Base-by-base conservation (phyloP, 2,888 invertebrate genomes). In the Scaptomyza caliginosa region DNA sequence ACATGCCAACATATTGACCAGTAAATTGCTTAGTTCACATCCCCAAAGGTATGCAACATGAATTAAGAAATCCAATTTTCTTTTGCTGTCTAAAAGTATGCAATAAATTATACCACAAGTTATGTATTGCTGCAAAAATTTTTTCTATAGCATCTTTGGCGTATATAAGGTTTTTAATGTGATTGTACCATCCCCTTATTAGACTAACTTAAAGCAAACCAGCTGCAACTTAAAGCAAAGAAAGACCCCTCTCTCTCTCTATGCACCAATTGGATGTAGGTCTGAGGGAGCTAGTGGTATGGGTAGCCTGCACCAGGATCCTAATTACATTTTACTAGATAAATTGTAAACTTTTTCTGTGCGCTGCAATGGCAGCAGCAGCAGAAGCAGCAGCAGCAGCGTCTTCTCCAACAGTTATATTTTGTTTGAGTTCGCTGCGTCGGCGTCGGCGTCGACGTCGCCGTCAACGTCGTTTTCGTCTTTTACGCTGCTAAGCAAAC, bases 261-360 rank as follows among this genome's bases (percentile, higher is more conserved):
- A 30, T 34, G 11, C 10, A 36, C 40, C 34, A 39, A 43, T 32
- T 32, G 40, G 26, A 16, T 13, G 16, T 0, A 7, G 10, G 21
- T 1, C 4, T 32, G 36, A 42, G 36, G 40, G 2, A n/a, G 38
- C 42, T 30, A 34, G 54, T 19, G 32, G 46, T 45, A 43, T 49
- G 58, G 54, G 70, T 57, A 40, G 76, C 74, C 68, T 74, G 86
- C 70, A 72, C 80, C 74, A 77, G 89, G 81, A 89, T 90, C 88
- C 87, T 90, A 90, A 90, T 90, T 90, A 90, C 90, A 90, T 90
- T 90, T 90, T 89, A 88, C 88, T 89, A 88, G 87, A 89, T 90
- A 88, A 88, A 90, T 89, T 87, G 83, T 88, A 86, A 88, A 89
- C 83, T 87, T 89, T 88, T 81, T 73, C 79, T 67, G 83, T 73